phyloP scores from a whole-genome alignment of 2,113 vertebrate genomes.

The Corydoras maculifer region DNA sequence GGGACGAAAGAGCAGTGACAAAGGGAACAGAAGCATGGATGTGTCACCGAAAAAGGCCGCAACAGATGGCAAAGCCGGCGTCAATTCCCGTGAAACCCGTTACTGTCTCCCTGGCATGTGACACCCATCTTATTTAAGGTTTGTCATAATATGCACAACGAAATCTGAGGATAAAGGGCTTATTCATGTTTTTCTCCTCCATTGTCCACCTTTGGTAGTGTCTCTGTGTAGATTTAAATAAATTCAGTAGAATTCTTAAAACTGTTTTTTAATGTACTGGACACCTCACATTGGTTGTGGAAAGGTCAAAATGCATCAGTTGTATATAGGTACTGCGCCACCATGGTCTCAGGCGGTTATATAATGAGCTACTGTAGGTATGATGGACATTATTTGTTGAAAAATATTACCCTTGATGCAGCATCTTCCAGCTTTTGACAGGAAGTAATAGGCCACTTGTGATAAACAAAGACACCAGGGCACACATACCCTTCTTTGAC shows the following conservation, averaged over 20 bases:
- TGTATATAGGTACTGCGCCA: conserved; percentile 8
- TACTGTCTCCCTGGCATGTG: too few relatives aligned
- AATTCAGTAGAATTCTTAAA: background rate
- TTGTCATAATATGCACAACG: too few relatives aligned
- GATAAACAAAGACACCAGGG: conserved; percentile 62
- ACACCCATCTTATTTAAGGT: too few relatives aligned
- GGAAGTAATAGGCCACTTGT: conserved; percentile 56
- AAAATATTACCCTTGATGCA: conserved; percentile 36
- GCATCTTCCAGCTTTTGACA: conserved; percentile 53
- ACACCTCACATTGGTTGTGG: conserved; percentile 1
- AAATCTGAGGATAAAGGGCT: too few relatives aligned
- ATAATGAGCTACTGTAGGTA: conserved; percentile 34
- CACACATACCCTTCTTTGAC: conserved; percentile 59
- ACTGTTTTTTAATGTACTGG: conserved; percentile 7
- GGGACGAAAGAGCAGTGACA: too few relatives aligned
- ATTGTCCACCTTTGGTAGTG: too few relatives aligned
- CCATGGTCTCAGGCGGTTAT: conserved; percentile 44
- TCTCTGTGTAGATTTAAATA: too few relatives aligned
- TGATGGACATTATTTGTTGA: conserved; percentile 37
- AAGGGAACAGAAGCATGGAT: too few relatives aligned
- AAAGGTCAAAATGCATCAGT: background rate
- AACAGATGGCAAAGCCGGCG: too few relatives aligned
- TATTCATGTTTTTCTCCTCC: too few relatives aligned
- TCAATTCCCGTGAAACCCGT: too few relatives aligned
- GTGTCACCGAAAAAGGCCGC: too few relatives aligned